Conservation (phyloP, 2,888 invertebrate species). For the Tetragonisca angustula region DNA sequence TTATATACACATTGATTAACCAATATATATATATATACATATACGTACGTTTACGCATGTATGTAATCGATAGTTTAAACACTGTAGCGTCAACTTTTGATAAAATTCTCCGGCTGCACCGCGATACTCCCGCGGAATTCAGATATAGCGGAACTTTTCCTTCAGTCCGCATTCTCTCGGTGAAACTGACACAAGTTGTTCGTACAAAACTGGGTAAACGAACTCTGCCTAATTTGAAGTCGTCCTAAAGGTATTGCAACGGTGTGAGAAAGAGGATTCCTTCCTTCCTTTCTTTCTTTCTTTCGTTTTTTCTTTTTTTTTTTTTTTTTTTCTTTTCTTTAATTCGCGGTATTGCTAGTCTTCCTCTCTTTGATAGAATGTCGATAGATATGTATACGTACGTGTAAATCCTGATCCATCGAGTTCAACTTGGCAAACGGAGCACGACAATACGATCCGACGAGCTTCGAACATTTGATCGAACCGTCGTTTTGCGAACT, state of each 20-base stretch:
- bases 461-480: slow-evolving; percentile 20
- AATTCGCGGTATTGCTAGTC: slow-evolving; percentile 25
- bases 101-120: not conserved
- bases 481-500: not conserved
- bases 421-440: slow-evolving; percentile 18
- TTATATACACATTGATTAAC: no score
- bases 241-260: not conserved
- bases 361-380: not conserved
- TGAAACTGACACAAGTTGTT: not conserved
- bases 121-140: not conserved
- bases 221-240: not conserved
- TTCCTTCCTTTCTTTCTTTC: no score
- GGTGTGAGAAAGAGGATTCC: not conserved
- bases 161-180: no score
- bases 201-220: slow-evolving; percentile 7
- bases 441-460: slow-evolving; percentile 25
- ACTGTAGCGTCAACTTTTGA: not conserved
- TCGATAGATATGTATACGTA: slow-evolving; percentile 46
- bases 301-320: no score
- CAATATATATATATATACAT: no score
- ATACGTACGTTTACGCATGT: no score
- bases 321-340: no score
- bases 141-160: not conserved
- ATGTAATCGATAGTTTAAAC: no score
- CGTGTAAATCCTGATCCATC: slow-evolving; percentile 17